Conservation (phyloP, 2,888 invertebrate genomes). For the Falcaria lacertinaria region DNA sequence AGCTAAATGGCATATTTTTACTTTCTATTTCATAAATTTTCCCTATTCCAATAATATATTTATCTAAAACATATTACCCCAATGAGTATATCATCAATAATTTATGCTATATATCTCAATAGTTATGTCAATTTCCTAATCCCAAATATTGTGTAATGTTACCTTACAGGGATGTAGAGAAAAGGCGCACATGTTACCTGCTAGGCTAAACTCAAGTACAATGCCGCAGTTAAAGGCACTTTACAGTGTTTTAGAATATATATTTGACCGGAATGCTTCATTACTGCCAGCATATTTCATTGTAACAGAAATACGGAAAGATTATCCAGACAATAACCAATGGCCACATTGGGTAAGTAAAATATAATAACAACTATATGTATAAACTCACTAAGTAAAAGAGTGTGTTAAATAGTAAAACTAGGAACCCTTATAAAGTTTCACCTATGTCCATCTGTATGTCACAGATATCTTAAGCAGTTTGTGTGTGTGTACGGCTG, state of each 20-base stretch:
- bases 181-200: conserved; percentile 90
- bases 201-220: conserved; percentile 87
- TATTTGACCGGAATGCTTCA: conserved; percentile 95
- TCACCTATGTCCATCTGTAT: too few species aligned
- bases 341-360: conserved; percentile 94
- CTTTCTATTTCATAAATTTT: too few species aligned
- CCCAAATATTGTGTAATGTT: too few species aligned
- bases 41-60: too few species aligned
- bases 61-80: too few species aligned
- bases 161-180: conserved; percentile 90
- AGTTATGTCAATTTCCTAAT: neutral
- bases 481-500: too few species aligned
- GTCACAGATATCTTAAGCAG: too few species aligned
- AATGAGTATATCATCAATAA: too few species aligned
- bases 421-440: too few species aligned
- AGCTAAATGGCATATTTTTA: too few species aligned
- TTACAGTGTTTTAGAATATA: conserved; percentile 90
- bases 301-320: conserved; percentile 96
- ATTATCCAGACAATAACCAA: conserved; percentile 87
- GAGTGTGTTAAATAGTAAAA: neutral
- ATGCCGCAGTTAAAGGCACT: conserved; percentile 90
- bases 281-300: conserved; percentile 96
- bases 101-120: neutral
- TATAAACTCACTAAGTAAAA: neutral
- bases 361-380: neutral